These are phyloP conservation scores for Notiomystis cincta DNA, from an alignment of 2,113 vertebrate species.

Conservation along the genomic window DNA sequence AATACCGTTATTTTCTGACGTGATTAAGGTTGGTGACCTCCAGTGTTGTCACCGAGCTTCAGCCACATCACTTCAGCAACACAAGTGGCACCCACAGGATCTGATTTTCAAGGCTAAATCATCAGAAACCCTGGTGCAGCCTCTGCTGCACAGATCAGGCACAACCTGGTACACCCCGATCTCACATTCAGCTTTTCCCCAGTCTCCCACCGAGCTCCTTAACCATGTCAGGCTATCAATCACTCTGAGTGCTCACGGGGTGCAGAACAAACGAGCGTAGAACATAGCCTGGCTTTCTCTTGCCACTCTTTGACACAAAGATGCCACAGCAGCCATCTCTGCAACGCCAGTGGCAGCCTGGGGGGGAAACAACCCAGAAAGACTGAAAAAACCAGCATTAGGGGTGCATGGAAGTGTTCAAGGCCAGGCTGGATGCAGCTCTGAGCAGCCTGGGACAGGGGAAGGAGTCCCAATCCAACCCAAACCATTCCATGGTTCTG, in stretches of 20 bases:
- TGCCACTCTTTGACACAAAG: constrained; percentile 66
- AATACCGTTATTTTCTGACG: fast-evolving
- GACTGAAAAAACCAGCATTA: neutral
- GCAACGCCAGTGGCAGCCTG: constrained; percentile 39
- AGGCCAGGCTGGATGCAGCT: neutral
- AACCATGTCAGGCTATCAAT: constrained; percentile 65
- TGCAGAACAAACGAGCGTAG: constrained; percentile 65
- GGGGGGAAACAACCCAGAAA: fast-evolving
- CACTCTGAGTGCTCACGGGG: constrained; percentile 64
- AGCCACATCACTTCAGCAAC: neutral
- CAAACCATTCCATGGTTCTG: neutral
- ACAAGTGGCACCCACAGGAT: neutral
- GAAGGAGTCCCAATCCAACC: neutral
- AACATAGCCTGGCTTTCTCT: constrained; percentile 68
- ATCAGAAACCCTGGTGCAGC: fast-evolving
- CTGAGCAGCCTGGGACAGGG: neutral
- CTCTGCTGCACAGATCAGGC: neutral
- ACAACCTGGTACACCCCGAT: fast-evolving
- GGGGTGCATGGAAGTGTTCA: neutral
- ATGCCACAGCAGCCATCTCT: constrained; percentile 35
- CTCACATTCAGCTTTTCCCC: fast-evolving
- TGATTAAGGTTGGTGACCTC: fast-evolving
- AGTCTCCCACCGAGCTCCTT: fast-evolving
- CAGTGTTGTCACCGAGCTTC: neutral
- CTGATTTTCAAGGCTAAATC: neutral